These are phyloP conservation scores for Heliconius congener DNA, from an alignment of 1,140 invertebrate genomes.

Conservation along the genomic window DNA sequence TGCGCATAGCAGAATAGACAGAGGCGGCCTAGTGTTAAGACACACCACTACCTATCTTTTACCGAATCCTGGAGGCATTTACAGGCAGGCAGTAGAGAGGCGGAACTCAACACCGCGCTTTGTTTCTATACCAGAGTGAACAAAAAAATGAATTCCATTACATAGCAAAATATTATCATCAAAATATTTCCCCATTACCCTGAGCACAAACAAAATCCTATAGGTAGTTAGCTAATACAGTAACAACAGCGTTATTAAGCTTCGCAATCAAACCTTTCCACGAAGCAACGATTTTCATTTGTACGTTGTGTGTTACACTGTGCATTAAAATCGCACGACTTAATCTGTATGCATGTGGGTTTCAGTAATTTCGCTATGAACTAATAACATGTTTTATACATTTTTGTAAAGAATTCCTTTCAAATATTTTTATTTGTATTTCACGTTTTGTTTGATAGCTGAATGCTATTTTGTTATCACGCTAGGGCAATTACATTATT, in stretches of 20 bases:
- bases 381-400: constrained; percentile 12
- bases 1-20: not conserved
- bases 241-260: constrained; percentile 12
- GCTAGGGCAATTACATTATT: not conserved
- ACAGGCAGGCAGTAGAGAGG: too few relatives aligned
- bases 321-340: constrained; percentile 45
- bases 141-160: too few relatives aligned
- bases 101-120: too few relatives aligned
- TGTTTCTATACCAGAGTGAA: too few relatives aligned
- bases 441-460: not conserved
- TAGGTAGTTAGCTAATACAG: constrained; percentile 3
- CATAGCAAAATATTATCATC: not conserved
- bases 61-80: too few relatives aligned
- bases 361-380: constrained; percentile 12
- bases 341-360: constrained; percentile 50
- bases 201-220: not conserved
- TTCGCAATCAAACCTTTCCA: constrained; percentile 11
- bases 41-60: not conserved
- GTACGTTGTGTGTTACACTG: constrained; percentile 8
- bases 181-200: not conserved
- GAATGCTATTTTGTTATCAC: not conserved
- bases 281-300: constrained; percentile 12
- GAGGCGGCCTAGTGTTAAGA: not conserved
- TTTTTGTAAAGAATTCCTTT: not conserved
- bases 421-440: not conserved